phyloP scores from a whole-genome alignment of 2,113 vertebrate genomes.

The Acrocephalus kingi region DNA sequence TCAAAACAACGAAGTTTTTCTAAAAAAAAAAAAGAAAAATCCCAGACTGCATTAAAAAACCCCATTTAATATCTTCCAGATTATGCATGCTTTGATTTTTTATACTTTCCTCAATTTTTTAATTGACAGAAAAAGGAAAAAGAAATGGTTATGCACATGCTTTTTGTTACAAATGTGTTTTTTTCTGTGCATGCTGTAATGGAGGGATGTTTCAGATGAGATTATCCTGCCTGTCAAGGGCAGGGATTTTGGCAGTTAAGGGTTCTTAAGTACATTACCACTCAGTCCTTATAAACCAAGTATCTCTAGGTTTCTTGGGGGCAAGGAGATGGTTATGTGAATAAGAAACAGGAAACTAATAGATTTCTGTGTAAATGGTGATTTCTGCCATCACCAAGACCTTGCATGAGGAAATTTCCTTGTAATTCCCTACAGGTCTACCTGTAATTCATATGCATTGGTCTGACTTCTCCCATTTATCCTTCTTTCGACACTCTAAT shows the following conservation, averaged over 20 bases:
- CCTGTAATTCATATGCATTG: background rate
- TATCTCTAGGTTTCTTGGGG: background rate
- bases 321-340: accelerated
- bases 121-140: background rate
- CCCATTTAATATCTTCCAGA: background rate
- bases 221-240: background rate
- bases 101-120: background rate
- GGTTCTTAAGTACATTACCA: background rate
- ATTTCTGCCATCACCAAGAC: background rate
- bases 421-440: background rate
- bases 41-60: accelerated
- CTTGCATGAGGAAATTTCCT: background rate
- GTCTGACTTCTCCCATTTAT: background rate
- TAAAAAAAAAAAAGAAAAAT: background rate
- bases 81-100: background rate
- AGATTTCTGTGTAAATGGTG: background rate
- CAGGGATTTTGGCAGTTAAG: background rate
- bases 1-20: background rate
- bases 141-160: background rate
- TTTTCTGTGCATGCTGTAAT: background rate
- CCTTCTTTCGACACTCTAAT: background rate
- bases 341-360: background rate
- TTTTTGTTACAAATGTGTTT: background rate
- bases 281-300: background rate
- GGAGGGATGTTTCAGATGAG: background rate